Percentiles rank a stretch among this genome's conserved stretches.
Conservation (phyloP, 2,797 vertebrate species). For the Petrocephalus schoutedeni region DNA sequence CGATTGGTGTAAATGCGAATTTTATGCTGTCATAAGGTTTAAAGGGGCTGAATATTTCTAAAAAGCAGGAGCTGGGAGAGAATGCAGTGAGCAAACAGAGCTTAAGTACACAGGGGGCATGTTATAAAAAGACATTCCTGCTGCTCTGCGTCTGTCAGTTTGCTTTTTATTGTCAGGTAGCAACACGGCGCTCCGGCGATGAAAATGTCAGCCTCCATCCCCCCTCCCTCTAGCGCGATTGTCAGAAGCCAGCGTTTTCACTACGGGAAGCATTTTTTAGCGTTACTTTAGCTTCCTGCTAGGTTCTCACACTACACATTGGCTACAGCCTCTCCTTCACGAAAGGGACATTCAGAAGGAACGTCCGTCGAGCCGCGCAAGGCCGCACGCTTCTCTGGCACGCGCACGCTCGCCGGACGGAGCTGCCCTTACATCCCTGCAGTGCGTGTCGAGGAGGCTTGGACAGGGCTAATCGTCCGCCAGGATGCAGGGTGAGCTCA, state of each 20-base stretch:
- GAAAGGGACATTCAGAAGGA: neutral
- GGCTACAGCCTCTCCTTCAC: neutral
- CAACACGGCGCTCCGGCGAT: neutral
- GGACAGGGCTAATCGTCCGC: neutral
- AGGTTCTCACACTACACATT: neutral
- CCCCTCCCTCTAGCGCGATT: neutral
- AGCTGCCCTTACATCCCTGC: neutral
- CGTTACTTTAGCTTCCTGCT: neutral
- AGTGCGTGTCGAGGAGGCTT: neutral
- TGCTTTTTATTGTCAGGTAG: slow-evolving; percentile 13
- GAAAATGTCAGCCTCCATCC: slow-evolving; percentile 5
- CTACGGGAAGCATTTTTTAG: neutral
- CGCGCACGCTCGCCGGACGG: neutral
- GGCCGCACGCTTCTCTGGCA: neutral
- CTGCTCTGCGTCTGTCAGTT: slow-evolving; percentile 1
- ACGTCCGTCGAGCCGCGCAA: neutral
- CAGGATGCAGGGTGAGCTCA: neutral
- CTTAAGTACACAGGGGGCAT: neutral
- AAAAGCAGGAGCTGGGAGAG: neutral
- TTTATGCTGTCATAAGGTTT: neutral
- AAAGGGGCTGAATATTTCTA: neutral
- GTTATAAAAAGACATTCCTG: slow-evolving; percentile 8
- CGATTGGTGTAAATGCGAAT: neutral
- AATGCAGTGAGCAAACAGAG: slow-evolving; percentile 5
- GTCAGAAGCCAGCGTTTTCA: neutral